These are phyloP conservation scores for Gastrophysa polygoni DNA, from an alignment of 2,888 invertebrate genomes.

Conservation along the genomic window DNA sequence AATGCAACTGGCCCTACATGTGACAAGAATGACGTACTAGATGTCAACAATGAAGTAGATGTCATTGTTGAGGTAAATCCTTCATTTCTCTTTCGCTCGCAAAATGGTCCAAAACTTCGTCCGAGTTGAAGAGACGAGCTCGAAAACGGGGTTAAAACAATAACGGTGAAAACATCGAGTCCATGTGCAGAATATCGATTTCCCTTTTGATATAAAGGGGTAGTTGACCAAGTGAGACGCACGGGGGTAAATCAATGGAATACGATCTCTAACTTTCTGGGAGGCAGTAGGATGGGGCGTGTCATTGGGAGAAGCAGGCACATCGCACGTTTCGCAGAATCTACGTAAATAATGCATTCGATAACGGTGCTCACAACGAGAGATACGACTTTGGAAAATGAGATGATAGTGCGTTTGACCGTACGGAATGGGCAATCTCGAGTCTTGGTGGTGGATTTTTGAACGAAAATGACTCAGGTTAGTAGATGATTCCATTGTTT, in stretches of 20 bases:
- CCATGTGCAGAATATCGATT: constrained; percentile 44
- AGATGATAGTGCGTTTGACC: constrained; percentile 12
- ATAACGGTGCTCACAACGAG: constrained; percentile 8
- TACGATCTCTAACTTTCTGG: constrained; percentile 39
- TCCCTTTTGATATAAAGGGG: constrained; percentile 41
- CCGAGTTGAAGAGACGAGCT: background rate
- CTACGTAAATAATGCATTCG: constrained; percentile 27
- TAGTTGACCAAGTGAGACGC: constrained; percentile 47
- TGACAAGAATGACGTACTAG: too few relatives aligned
- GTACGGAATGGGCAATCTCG: constrained; percentile 20
- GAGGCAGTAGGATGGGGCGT: constrained; percentile 56
- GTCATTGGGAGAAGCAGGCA: constrained; percentile 44
- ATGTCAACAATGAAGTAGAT: too few relatives aligned
- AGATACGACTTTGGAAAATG: background rate
- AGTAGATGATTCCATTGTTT: constrained; percentile 12
- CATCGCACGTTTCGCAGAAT: constrained; percentile 37
- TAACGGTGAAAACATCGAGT: background rate
- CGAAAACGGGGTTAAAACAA: constrained; percentile 11
- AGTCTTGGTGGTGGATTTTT: constrained; percentile 23
- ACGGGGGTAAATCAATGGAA: constrained; percentile 46
- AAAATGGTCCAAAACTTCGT: background rate
- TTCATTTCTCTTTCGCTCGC: background rate
- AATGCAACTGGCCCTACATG: too few relatives aligned
- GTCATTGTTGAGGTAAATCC: background rate
- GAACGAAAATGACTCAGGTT: constrained; percentile 31